Evolutionary conservation across 2,888 invertebrate genomes (phyloP), one percentile per base, ranked within the genome.

Genomic region (Meghimatium bilineatum): DNA sequence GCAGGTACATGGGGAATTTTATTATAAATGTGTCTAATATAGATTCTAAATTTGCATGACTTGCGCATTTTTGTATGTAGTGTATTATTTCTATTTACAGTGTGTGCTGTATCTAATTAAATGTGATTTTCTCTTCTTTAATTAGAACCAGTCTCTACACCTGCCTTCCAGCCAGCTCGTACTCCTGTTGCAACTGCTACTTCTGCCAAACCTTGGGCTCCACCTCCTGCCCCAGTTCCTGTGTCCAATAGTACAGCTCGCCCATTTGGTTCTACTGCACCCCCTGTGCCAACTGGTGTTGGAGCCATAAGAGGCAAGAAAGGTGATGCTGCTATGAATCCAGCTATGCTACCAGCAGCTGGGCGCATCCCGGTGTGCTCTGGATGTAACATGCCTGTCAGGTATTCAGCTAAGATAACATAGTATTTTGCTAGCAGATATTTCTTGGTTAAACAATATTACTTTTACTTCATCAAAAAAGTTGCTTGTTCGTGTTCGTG

Each of bases 241-340:
- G 86, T 88, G 34, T 86, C 88, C 84, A 84, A 84, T 34, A 34
- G 56, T 72, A 86, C 80, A 85, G 89, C 60, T 80, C 87, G 74
- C 85, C 90, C 75, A 26, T 86, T 77, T 85, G 89, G 63, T 78
- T 87, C 38, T 17, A 49, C 79, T 1, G 86, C 88, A 14, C 88
- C 90, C 32, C 88, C 90, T 10, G 89, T 89, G 74, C 90, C 91
- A 23, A 89, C 90, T 66, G 91, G 91, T 20, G 87, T 88, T n/a
- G 91, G 91, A n/a, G 90, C 90, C 14, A 88, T 89, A 38, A 87
- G 90, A 79, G 91, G 90, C 23, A 91, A 90, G 83, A 89, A 87
- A 38, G 91, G 91, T 44, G 92, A 91, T 86, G 91, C 91, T 44
- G 89, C 90, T 26, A 88, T 90, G 82, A 89, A 89, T 83, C 90